Percentiles rank a stretch among this genome's conserved stretches.
These are phyloP conservation scores for Eupeodes corollae DNA, from an alignment of 1,140 invertebrate species.

Conservation along the genomic window DNA sequence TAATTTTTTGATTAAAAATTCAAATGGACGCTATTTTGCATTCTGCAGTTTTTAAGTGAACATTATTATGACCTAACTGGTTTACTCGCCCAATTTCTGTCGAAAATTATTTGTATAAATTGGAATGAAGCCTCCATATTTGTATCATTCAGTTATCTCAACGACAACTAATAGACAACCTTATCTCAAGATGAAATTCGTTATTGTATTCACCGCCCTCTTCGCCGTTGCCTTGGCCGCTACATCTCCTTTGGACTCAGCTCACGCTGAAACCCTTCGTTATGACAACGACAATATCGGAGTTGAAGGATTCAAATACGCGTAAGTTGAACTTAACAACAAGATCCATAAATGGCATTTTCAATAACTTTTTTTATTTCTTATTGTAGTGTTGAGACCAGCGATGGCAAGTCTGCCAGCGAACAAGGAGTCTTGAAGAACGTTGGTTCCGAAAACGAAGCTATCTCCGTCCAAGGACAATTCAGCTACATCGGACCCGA, in stretches of 20 bases:
- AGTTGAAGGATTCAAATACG: too few relatives aligned
- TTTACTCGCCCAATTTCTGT: too few relatives aligned
- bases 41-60: too few relatives aligned
- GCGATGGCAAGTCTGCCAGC: constrained; percentile 47
- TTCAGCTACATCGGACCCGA: constrained; percentile 51
- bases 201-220: constrained; percentile 24
- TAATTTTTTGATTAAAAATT: too few relatives aligned
- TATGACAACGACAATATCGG: constrained; percentile 20
- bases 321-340: too few relatives aligned
- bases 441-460: constrained; percentile 40
- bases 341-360: too few relatives aligned
- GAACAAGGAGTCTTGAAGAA: constrained; percentile 47
- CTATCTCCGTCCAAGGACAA: constrained; percentile 45
- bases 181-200: constrained; percentile 22
- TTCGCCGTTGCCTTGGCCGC: constrained; percentile 25
- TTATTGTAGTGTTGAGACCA: constrained; percentile 45
- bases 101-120: too few relatives aligned
- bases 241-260: constrained; percentile 12
- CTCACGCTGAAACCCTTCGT: constrained; percentile 24
- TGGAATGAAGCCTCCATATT: too few relatives aligned
- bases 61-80: too few relatives aligned
- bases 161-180: too few relatives aligned
- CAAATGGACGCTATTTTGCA: too few relatives aligned
- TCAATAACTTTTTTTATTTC: not conserved
- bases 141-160: too few relatives aligned